Evolutionary conservation across 2,113 vertebrate species (phyloP), one percentile per base, ranked within the genome.

Genomic region (Gadus chalcogrammus): DNA sequence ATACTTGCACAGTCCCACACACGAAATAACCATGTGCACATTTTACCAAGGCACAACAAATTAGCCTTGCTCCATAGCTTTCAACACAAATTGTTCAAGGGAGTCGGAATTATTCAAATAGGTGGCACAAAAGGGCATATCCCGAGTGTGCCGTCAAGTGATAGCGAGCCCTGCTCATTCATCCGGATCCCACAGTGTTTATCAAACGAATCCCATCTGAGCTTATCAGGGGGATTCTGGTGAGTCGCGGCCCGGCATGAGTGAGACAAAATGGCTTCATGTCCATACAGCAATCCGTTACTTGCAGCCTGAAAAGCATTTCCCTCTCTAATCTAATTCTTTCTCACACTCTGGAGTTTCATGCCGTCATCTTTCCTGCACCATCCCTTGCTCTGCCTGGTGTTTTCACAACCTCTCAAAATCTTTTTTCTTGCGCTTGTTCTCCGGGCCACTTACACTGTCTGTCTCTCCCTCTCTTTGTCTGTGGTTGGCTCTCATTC

Each of bases 21-120:
- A n/a, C 8, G 0, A 8, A 8, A 48, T 48, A 48, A 48, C 42
- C 8, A 48, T 48, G 42, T 48, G 61, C 55, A 18, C 72, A 78
- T 82, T 71, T 68, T 24, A 65, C 61, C 61, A 28, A 58, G 16
- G 52, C 18, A 38, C 55, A 60, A 81, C 70, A 68, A 61, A 73
- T 67, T 48, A 73, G 27, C 38, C 61, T 61, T 17, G 31, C 15
- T 70, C 61, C 53, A 70, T 72, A 67, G 31, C 61, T 69, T 75
- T 8, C 3, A 67, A 70, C 53, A 69, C 62, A 77, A 65, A 59
- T 63, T 65, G 38, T 73, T 70, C 35, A 38, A 22, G 56, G n/a
- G 58, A 74, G 72, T 68, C 61, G 64, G 52, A 69, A 69, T 72
- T 31, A 69, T 59, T 71, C 28, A 38, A 22, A 28, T 72, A 63